Conservation (phyloP, 1,140 invertebrate species). For the Atta cephalotes region DNA sequence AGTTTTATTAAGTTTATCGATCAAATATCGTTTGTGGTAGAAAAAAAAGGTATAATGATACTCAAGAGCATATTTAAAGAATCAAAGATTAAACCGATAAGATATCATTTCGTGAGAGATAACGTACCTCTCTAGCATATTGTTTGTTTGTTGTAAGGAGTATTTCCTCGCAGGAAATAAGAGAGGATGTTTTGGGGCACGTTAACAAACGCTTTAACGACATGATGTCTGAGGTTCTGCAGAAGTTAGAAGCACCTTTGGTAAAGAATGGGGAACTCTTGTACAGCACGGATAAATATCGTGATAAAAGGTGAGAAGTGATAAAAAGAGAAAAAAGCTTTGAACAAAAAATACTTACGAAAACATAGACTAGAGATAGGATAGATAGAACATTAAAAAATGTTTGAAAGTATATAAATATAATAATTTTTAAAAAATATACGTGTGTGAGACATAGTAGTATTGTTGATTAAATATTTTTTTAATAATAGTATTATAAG, state of each 20-base stretch:
- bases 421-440: no score
- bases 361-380: no score
- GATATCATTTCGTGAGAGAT: conserved; percentile 13
- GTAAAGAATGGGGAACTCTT: background rate
- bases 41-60: background rate
- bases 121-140: background rate
- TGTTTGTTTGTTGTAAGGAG: background rate
- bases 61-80: no score
- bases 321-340: background rate
- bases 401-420: no score
- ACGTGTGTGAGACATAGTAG: no score
- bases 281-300: conserved; percentile 61
- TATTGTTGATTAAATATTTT: no score
- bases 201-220: conserved; percentile 67
- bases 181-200: conserved; percentile 66
- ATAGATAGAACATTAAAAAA: no score
- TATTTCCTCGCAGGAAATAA: conserved; percentile 70
- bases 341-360: no score
- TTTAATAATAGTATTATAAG: no score
- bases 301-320: conserved; percentile 68
- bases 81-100: background rate
- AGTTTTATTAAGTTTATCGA: background rate
- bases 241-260: conserved; percentile 43
- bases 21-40: background rate
- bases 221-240: conserved; percentile 72